Evolutionary conservation across 2,113 vertebrate species (phyloP), one percentile per base, ranked within the genome.

Genomic region (Delphinapterus leucas): DNA sequence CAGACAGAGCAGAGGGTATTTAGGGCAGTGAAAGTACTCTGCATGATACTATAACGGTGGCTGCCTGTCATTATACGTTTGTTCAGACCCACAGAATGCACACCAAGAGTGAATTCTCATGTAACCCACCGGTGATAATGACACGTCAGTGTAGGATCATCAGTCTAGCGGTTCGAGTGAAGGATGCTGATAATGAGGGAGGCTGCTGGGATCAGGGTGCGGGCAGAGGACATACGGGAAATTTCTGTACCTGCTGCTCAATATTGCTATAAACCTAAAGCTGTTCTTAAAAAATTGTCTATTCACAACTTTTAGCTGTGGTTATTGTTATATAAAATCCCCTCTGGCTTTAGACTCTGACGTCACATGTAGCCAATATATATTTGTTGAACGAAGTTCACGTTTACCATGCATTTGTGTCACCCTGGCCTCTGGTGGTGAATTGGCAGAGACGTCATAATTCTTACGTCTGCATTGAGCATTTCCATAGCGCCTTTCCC

Each of bases 351-450:
- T 20, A 47, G 5, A 58, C 63, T 73, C 83, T 28, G 70, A 23
- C 12, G 1, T 15, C 23, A 1, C 18, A 18, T 13, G 33, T 10
- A 31, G 68, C 49, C 6, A 55, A 25, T 6, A 12, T 26, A 2
- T 25, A 71, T 93, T 80, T 73, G 55, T 41, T 47, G 58, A n/a
- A 74, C 26, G 74, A 86, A 93, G 86, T 58, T 61, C 68, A 17
- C 17, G 12, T 94, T 74, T 76, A 55, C 58, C 26, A 53, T 95
- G 80, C 18, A 25, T 49, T 73, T 76, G 76, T 81, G 76, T 92
- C 84, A 68, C 12, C 76, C 36, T 92, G 90, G 88, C 80, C 70
- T 94, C 84, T 79, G 26, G 60, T 33, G 63, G 58, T 21, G 21
- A 90, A 77, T 79, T 26, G 49, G 26, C 33, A 84, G 47, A 77